Base-by-base conservation (phyloP, 2,888 invertebrate species). In the Drosophila anomalata region DNA sequence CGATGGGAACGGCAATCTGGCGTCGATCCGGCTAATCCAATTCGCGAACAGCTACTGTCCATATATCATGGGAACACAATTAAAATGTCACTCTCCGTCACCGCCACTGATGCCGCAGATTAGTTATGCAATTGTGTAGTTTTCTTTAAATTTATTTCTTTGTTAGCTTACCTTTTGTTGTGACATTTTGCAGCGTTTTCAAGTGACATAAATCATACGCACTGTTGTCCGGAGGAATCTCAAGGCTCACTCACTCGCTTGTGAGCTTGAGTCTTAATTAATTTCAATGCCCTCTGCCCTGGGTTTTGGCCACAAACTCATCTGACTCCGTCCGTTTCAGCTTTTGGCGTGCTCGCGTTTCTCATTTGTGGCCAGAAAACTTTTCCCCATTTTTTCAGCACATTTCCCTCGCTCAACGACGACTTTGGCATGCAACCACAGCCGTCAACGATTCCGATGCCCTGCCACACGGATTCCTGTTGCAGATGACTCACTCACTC, bases 381-480 rank as follows among this genome's bases (percentile, higher is more conserved):
- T 84, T 82, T 84, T 79, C 72, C 67, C 69, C 14, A 56, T 73
- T 74, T 73, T 58, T 79, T 77, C 57, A 56, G 46, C 79, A 33
- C 62, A 67, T 53, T 62, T 51, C 56, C 65, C 65, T 57, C 73
- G 47, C 44, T 33, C 61, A 22, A 29, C 72, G 51, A 54, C 54
- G 74, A 85, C 88, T 88, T 86, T 88, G 82, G 84, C 85, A 87
- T 88, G 82, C 70, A 81, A 85, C 81, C 87, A 77, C 54, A 56
- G 65, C 22, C 58, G 14, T 41, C 24, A 22, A 62, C 54, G 53
- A n/a, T 36, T 33, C 36, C 44, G 33, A 33, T 44, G 42, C 53
- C 54, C 87, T 77, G 80, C 77, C 81, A 71, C 57, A 73, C 73
- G 65, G 81, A 82, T 88, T 82, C 87, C 89, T 89, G 81, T 80